phyloP scores from a whole-genome alignment of 2,113 vertebrate genomes.

The Etia nguti region DNA sequence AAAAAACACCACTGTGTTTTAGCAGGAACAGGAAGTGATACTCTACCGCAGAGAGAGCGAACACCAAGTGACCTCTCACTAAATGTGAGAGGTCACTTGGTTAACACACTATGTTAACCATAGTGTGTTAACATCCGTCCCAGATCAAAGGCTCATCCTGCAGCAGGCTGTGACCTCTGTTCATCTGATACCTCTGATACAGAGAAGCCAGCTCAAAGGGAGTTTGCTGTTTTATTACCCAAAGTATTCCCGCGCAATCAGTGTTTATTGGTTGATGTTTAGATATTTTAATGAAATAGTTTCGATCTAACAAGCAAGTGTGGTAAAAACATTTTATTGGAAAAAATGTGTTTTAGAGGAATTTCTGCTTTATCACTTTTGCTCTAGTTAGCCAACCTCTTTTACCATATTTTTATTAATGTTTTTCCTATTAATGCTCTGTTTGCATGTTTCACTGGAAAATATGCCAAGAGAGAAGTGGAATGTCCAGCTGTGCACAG shows the following conservation, averaged over 20 bases:
- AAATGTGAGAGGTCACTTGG: no score
- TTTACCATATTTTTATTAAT: not conserved
- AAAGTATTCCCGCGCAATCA: not conserved
- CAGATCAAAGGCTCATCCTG: constrained; percentile 31
- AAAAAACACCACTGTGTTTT: no score
- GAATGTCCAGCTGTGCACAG: constrained; percentile 38
- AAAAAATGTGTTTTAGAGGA: not conserved
- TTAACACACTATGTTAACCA: no score
- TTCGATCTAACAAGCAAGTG: not conserved
- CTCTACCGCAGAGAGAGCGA: no score
- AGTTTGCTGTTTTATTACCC: not conserved
- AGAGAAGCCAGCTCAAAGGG: constrained; percentile 25
- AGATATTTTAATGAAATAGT: not conserved
- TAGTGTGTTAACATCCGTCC: not conserved
- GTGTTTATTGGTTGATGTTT: not conserved
- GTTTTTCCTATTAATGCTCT: not conserved
- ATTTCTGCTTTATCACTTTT: not conserved
- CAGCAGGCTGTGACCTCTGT: constrained; percentile 6
- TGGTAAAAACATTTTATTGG: not conserved
- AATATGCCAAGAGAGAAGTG: not conserved
- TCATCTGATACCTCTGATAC: constrained; percentile 46
- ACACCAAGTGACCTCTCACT: no score
- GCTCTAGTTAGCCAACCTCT: not conserved
- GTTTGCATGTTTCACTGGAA: not conserved
- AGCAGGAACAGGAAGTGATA: no score